A percentile compares a stretch with the other conserved stretches of the same genome.
Evolutionary conservation across 2,113 vertebrate genomes (phyloP).

Genomic region (Pelusios castaneus): DNA sequence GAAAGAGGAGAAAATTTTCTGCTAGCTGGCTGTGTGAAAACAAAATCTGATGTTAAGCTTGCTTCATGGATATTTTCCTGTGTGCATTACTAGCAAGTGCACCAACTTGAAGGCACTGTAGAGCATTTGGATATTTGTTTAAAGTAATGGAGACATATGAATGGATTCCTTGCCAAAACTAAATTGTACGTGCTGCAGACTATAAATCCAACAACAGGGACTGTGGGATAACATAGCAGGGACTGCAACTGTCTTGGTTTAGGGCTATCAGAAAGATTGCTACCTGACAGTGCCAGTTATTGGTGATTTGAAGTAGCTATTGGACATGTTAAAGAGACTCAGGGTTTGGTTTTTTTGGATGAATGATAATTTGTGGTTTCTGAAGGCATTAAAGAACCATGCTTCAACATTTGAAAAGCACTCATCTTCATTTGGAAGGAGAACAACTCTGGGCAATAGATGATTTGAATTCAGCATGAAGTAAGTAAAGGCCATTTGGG

Average conservation of each 20-base stretch:
- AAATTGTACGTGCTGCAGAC: neutral
- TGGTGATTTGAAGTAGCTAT: neutral
- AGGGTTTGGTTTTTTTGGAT: neutral
- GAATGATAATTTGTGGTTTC: neutral
- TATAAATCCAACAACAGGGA: neutral
- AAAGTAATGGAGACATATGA: neutral
- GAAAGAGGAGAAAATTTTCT: neutral
- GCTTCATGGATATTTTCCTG: slow-evolving; percentile 1
- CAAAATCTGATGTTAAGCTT: neutral
- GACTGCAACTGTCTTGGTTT: neutral
- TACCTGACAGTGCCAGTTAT: fast-evolving
- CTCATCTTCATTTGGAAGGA: neutral
- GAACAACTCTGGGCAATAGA: neutral
- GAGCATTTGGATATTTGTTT: fast-evolving
- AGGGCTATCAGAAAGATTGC: fast-evolving
- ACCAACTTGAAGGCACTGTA: neutral
- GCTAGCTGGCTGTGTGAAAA: neutral
- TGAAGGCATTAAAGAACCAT: neutral
- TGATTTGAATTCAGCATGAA: neutral
- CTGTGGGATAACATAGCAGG: neutral
- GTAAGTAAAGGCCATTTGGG: neutral
- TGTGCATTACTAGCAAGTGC: neutral
- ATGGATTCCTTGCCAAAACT: neutral
- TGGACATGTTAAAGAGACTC: neutral
- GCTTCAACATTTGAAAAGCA: neutral